Conservation (phyloP, 30 jellyfish, hydroid and myxozoan species). For the Aurelia coerulea region DNA sequence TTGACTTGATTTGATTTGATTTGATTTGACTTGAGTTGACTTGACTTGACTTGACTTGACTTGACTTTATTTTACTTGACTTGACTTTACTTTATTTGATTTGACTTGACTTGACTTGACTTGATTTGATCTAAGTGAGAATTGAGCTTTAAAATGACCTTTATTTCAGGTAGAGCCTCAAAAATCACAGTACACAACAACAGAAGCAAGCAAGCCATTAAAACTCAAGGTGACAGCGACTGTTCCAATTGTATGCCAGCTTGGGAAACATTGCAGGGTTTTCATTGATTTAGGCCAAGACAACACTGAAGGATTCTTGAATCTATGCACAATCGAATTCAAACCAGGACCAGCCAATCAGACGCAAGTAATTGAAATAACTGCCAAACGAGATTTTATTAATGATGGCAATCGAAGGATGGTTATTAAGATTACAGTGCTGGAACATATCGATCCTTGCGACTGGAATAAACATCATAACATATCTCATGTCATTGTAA, state of each 20-base stretch:
- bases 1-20: no score
- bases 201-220: constrained; percentile 30
- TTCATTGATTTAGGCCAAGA: not conserved
- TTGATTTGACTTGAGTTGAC: no score
- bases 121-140: no score
- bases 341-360: constrained; percentile 50
- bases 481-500: constrained; percentile 36
- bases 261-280: constrained; percentile 11
- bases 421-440: constrained; percentile 8
- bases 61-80: no score
- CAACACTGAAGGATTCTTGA: constrained; percentile 5
- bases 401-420: constrained; percentile 40
- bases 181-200: not conserved
- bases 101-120: no score
- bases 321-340: constrained; percentile 34
- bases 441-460: not conserved
- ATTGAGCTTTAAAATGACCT: not conserved
- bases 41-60: no score
- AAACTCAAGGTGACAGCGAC: constrained; percentile 32
- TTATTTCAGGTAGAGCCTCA: constrained; percentile 17
- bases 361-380: constrained; percentile 35
- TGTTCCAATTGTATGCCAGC: constrained; percentile 45
- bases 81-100: no score
- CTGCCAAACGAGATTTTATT: constrained; percentile 55
- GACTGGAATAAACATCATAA: constrained; percentile 53